Conservation (phyloP, 2,113 vertebrate genomes). For the Lethenteron camtschaticum region DNA sequence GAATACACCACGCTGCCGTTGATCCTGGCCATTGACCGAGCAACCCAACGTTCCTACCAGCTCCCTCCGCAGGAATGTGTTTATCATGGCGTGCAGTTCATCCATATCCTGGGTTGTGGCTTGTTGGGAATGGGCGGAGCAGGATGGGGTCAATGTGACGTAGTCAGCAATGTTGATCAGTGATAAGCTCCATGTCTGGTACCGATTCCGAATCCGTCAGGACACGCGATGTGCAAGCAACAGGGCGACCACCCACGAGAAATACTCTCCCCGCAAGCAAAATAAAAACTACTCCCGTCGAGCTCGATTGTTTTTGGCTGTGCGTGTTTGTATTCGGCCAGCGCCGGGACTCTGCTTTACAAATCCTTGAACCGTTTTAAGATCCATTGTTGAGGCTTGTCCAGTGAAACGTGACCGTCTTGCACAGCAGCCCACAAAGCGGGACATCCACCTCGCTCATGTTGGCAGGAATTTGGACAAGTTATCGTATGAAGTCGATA, state of each 20-base stretch:
- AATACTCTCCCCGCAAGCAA: background rate
- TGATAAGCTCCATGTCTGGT: no score
- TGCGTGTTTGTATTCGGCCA: background rate
- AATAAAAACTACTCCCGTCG: background rate
- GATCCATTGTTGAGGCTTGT: background rate
- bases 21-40: no score
- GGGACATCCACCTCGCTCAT: background rate
- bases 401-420: background rate
- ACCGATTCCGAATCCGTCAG: background rate
- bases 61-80: no score
- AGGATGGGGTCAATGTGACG: no score
- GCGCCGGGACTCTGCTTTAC: background rate
- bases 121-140: no score
- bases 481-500: background rate
- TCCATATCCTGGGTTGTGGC: no score
- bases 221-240: background rate
- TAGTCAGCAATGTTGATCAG: no score
- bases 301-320: background rate
- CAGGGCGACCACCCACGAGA: slow-evolving; percentile 1
- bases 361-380: background rate
- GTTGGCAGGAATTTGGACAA: slow-evolving; percentile 1
- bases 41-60: no score
- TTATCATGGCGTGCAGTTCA: no score
- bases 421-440: background rate
- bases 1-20: no score